Base-by-base conservation (phyloP, 2,797 vertebrate genomes). In the Sebastolobus altivelis region DNA sequence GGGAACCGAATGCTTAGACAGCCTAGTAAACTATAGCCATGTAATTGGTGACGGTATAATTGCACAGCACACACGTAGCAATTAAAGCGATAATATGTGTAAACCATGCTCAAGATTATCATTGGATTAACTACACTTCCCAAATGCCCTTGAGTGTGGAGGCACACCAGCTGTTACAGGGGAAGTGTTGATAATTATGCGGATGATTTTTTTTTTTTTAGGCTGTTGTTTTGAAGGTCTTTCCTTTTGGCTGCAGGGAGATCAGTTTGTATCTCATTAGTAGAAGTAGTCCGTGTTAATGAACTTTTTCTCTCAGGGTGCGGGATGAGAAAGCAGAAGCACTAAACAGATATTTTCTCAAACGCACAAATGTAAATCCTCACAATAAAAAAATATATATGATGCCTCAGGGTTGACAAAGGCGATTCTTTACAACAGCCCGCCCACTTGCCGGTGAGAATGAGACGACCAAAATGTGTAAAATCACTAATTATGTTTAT, bases 81-180 rank as follows among this genome's bases (percentile, higher is more conserved):
- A 94, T 93, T 95, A 93, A 93, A 91, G 89, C 1, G 79, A 92
- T 93, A 91, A 91, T 91, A 93, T 91, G 92, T 89, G 89, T 93
- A 92, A 93, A 93, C 87, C 82, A 85, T 72, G 85, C 80, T 90
- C 86, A 84, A 93, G 89, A 93, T 94, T 92, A 93, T 92, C 88
- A 93, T 92, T 92, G 92, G 88, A 94, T 94, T 94, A 94, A 94
- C 89, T 87, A 93, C 92, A 93, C 90, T 92, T 93, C 83, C 86
- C 81, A 91, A 92, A 94, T 89, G 88, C 88, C 93, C 92, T 62
- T 78, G 88, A 93, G 94, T 90, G 81, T 66, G 65, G 83, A 49
- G 74, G 65, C 79, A 88, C 89, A 90, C 84, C 93, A 94, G 93
- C 91, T 94, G 91, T 86, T 92, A 82, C 59, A 66, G 75, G 71